Evolutionary conservation across 1,140 invertebrate genomes (phyloP).

Genomic region (Phthorimaea operculella): DNA sequence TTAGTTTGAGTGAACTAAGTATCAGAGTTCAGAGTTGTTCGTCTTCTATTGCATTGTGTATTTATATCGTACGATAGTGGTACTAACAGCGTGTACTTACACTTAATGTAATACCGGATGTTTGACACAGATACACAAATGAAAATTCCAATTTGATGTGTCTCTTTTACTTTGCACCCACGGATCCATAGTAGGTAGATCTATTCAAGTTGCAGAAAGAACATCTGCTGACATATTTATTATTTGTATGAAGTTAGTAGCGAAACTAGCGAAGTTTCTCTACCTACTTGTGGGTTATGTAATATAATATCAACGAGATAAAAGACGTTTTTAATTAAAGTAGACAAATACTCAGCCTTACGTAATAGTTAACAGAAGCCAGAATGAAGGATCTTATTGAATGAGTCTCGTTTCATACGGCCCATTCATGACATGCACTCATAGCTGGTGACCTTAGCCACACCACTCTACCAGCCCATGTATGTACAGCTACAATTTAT

Average conservation of each 20-base stretch:
- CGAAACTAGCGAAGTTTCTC: not conserved
- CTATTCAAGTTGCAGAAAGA: no score
- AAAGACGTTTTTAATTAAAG: constrained; percentile 15
- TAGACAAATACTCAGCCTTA: constrained; percentile 25
- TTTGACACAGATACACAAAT: constrained; percentile 51
- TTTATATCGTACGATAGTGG: constrained; percentile 22
- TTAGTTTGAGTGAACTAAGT: no score
- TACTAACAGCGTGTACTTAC: constrained; percentile 20
- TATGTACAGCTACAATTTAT: constrained; percentile 20
- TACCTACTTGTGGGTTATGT: not conserved
- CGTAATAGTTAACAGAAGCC: constrained; percentile 46
- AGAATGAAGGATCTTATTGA: constrained; percentile 51
- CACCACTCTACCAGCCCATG: constrained; percentile 26
- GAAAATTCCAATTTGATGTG: no score
- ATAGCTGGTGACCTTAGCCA: constrained; percentile 42
- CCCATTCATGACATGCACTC: constrained; percentile 50
- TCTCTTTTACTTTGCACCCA: no score
- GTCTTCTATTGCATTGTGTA: constrained; percentile 29
- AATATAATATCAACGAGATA: not conserved
- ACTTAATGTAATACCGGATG: constrained; percentile 49
- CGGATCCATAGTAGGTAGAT: no score
- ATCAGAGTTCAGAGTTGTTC: constrained; percentile 45
- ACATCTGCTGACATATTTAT: not conserved
- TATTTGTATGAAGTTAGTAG: no score
- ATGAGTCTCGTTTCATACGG: constrained; percentile 32